phyloP scores from a whole-genome alignment of 2,888 invertebrate species.

The Ormia ochracea region DNA sequence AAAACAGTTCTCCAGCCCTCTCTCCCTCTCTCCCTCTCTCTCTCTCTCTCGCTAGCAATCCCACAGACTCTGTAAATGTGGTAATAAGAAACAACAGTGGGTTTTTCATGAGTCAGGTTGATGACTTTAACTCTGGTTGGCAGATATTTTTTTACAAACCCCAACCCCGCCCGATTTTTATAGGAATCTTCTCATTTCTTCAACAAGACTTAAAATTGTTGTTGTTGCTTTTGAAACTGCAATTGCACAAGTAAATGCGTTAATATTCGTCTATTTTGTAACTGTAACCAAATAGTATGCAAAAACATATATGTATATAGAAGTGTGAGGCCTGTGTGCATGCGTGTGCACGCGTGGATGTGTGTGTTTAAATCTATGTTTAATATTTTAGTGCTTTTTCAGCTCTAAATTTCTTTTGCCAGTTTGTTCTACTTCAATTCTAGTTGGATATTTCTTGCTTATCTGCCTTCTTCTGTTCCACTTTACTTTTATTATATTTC shows the following conservation, averaged over 20 bases:
- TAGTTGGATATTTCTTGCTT: constrained; percentile 35
- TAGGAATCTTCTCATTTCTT: not conserved
- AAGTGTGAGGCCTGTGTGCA: not conserved
- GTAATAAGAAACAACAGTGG: not conserved
- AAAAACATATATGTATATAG: not conserved
- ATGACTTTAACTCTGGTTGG: constrained; percentile 61
- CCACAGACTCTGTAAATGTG: too few species aligned
- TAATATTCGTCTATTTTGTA: constrained; percentile 17
- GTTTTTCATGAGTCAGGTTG: constrained; percentile 59
- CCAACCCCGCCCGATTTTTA: constrained; percentile 54
- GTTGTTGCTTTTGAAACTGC: not conserved
- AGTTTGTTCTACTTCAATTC: not conserved
- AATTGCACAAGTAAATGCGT: not conserved
- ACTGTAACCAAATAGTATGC: constrained; percentile 14
- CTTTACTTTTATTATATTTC: constrained; percentile 7
- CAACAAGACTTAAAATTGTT: constrained; percentile 39
- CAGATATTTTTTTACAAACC: too few species aligned
- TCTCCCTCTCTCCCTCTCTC: not conserved
- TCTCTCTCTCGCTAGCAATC: too few species aligned
- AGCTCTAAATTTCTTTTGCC: not conserved
- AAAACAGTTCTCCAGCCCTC: constrained; percentile 16
- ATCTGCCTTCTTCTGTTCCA: not conserved
- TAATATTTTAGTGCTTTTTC: constrained; percentile 32
- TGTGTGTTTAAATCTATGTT: constrained; percentile 48
- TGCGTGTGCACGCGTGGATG: not conserved